Evolutionary conservation across 2,888 invertebrate genomes (phyloP).

Genomic region (Mystacides longicornis): DNA sequence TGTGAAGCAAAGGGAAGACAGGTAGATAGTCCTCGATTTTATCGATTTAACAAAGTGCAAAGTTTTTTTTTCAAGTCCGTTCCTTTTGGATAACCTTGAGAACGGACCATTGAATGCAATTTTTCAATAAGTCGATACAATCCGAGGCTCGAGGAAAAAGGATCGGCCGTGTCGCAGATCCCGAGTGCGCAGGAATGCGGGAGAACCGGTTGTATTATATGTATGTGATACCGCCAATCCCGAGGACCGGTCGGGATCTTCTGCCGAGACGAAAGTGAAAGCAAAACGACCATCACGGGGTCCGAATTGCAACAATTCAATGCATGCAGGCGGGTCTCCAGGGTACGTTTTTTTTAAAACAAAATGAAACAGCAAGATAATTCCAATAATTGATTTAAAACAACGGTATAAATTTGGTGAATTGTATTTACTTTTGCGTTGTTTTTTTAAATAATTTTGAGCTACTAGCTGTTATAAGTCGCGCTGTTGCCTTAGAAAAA

Average conservation of each 20-base stretch:
- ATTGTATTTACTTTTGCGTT: no score
- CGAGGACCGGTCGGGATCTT: background rate
- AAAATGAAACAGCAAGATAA: no score
- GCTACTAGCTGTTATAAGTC: no score
- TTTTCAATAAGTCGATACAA: background rate
- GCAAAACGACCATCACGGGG: no score
- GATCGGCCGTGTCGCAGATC: conserved; percentile 5
- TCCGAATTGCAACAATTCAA: no score
- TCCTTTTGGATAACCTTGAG: background rate
- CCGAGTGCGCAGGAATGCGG: conserved; percentile 1
- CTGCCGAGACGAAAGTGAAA: background rate
- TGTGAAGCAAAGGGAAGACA: background rate
- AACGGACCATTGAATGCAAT: background rate
- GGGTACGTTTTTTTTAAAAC: no score
- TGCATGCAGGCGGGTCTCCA: no score
- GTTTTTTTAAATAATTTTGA: no score
- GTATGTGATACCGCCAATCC: background rate
- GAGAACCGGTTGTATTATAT: conserved; percentile 10
- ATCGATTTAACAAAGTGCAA: background rate
- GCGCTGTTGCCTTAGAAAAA: no score
- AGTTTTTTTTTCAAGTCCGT: background rate
- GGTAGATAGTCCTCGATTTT: background rate
- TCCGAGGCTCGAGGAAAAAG: background rate
- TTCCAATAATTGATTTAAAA: no score
- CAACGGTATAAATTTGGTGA: no score